Conservation (phyloP, 2,888 invertebrate genomes). For the Zygogramma bicolorata region DNA sequence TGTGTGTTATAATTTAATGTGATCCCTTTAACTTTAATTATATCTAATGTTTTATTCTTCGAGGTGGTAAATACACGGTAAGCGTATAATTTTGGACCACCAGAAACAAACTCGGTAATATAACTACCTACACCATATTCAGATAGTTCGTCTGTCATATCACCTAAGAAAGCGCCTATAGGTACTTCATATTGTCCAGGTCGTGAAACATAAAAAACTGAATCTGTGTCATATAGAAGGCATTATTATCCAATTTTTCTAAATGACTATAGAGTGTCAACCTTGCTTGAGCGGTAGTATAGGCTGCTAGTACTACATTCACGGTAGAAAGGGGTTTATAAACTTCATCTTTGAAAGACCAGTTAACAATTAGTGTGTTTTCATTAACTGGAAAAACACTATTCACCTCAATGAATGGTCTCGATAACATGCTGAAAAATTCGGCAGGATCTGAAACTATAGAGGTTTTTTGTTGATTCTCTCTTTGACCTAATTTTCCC, state of each 20-base stretch:
- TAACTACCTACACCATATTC: conserved; percentile 54
- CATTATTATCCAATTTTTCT: conserved; percentile 51
- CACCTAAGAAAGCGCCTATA: conserved; percentile 57
- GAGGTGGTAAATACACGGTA: background rate
- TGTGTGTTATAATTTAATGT: conserved; percentile 32
- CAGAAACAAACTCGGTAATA: conserved; percentile 57
- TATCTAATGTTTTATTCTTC: background rate
- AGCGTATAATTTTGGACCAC: conserved; percentile 49
- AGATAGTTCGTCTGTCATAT: conserved; percentile 59
- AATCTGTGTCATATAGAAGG: conserved; percentile 61
- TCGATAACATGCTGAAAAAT: conserved; percentile 8
- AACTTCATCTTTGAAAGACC: conserved; percentile 42
- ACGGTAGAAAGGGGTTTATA: conserved; percentile 32
- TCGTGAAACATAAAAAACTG: conserved; percentile 50
- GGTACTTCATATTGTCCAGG: conserved; percentile 43
- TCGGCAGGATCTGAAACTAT: background rate
- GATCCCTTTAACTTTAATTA: conserved; percentile 26
- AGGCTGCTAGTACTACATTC: conserved; percentile 54
- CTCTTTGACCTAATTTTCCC: conserved; percentile 37
- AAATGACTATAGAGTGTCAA: conserved; percentile 45
- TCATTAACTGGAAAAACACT: conserved; percentile 24
- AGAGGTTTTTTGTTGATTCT: conserved; percentile 37
- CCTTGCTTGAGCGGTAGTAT: conserved; percentile 39
- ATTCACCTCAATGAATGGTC: conserved; percentile 9
- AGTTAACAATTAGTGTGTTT: conserved; percentile 45